Base-by-base conservation (phyloP, 2,113 vertebrate genomes). In the Archocentrus centrarchus region DNA sequence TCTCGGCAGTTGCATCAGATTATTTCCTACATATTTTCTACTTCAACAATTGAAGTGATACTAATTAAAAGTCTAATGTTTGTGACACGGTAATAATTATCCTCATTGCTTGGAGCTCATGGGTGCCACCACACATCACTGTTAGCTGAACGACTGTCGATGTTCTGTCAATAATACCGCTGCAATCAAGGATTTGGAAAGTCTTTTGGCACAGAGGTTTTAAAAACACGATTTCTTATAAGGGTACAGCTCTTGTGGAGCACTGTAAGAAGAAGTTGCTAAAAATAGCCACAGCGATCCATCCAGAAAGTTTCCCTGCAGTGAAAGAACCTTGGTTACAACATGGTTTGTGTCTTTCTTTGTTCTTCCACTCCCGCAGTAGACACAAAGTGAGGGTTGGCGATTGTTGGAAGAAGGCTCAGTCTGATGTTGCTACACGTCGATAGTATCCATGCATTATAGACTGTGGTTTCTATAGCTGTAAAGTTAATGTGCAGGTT, bases 251-350 rank as follows among this genome's bases (percentile, higher is more conserved):
- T 70, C 81, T 77, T 75, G 35, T 80, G 79, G 39, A 59, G 76
- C 53, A 27, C 53, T 83, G 82, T 80, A 90, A 84, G 84, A 84
- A 89, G 78, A 80, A 50, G 22, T 41, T 44, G 80, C 88, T 93
- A 93, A 93, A 94, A 93, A 95, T 92, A 94, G 79, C 59, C 6
- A 13, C 60, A 53, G 86, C 57, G 44, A 66, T 88, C 79, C n/a
- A 55, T 83, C 86, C 87, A 93, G 92, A 85, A 90, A 78, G 63
- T 83, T 91, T 83, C 44, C 59, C 82, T 90, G 85, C 83, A 58
- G 77, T 75, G 80, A 88, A 24, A 62, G 37, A 86, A 80, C n/a
- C 60, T 76, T 64, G 80, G 80, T 82, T 84, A 63, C 47, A 50
- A 62, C 78, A 75, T 76, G 64, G 77, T 78, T 77, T 76, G 70